phyloP scores from a whole-genome alignment of 2,797 vertebrate genomes.

The Girardinus metallicus region DNA sequence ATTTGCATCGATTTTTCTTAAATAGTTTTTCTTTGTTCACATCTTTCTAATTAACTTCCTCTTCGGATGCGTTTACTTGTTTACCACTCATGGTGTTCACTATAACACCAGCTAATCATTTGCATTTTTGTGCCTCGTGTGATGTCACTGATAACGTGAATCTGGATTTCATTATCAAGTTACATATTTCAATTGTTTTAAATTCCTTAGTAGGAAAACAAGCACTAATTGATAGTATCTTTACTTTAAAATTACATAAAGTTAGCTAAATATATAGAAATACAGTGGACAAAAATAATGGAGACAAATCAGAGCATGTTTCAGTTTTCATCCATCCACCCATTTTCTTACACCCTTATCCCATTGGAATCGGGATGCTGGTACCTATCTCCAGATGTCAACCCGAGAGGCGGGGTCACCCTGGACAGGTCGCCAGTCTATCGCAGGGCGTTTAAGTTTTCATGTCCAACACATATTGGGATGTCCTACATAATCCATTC shows the following conservation, averaged over 20 bases:
- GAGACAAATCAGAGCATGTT: neutral
- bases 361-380: no score
- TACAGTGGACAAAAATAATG: neutral
- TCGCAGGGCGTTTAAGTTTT: neutral
- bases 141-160: neutral
- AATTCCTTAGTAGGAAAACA: neutral
- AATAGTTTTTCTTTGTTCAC: neutral
- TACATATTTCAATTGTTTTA: neutral
- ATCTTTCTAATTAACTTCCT: neutral
- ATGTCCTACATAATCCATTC: neutral
- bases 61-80: neutral
- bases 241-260: no score
- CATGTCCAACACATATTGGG: neutral
- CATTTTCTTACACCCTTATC: no score
- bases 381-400: no score
- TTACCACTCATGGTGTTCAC: neutral
- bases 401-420: no score
- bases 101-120: neutral
- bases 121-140: neutral
- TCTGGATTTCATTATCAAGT: neutral
- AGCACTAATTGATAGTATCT: neutral
- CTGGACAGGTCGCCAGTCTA: no score
- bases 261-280: neutral
- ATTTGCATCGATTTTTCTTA: no score
- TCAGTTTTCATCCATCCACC: neutral